These are phyloP conservation scores for Leptopterna dolabrata DNA, from an alignment of 2,888 invertebrate species.

Conservation along the genomic window DNA sequence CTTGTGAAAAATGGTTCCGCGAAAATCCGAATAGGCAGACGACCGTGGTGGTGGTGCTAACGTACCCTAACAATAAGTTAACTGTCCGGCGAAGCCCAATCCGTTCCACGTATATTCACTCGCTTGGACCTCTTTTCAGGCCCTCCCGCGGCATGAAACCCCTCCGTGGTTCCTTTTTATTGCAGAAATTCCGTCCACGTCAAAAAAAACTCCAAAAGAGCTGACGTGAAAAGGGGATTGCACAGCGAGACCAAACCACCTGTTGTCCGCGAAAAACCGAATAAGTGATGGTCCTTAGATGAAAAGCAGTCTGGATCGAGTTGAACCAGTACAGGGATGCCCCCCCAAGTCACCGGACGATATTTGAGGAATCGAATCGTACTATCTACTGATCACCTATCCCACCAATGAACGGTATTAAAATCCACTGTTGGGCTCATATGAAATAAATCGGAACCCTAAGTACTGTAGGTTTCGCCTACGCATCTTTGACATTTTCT, in stretches of 20 bases:
- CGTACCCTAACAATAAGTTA: constrained; percentile 20
- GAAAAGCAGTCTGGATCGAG: neutral
- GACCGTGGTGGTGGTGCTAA: neutral
- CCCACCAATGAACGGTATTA: too few relatives aligned
- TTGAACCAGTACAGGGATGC: neutral
- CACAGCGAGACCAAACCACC: neutral
- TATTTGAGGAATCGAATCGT: too few relatives aligned
- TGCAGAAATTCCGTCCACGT: neutral
- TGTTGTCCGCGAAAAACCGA: neutral
- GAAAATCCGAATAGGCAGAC: neutral
- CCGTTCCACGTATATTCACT: constrained; percentile 29
- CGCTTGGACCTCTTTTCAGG: neutral
- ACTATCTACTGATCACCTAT: too few relatives aligned
- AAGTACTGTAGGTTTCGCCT: too few relatives aligned
- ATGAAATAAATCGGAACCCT: too few relatives aligned
- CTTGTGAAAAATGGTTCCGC: neutral
- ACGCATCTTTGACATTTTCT: too few relatives aligned
- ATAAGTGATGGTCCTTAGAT: neutral
- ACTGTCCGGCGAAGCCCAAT: neutral
- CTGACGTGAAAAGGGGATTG: neutral
- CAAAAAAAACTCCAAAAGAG: neutral
- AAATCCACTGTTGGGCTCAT: too few relatives aligned
- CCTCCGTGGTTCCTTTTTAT: constrained; percentile 6
- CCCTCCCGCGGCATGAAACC: neutral
- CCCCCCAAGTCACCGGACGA: too few relatives aligned